Evolutionary conservation across 1,140 invertebrate species (phyloP).

Genomic region (Drosophila arawakana): DNA sequence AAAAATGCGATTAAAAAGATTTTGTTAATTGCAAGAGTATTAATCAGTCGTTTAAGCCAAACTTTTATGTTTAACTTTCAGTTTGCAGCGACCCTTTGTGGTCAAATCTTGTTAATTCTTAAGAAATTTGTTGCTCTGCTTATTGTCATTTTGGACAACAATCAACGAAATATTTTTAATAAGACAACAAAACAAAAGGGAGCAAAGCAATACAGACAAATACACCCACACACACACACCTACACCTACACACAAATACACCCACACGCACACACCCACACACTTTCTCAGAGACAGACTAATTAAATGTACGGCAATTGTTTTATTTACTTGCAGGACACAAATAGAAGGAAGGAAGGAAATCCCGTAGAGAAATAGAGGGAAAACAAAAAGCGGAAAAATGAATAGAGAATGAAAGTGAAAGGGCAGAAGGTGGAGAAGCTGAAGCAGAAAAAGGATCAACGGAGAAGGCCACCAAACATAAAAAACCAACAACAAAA

Average conservation of each 20-base stretch:
- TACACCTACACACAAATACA: background rate
- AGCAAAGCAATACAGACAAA: conserved; percentile 5
- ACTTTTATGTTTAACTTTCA: background rate
- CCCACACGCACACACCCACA: background rate
- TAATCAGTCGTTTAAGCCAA: conserved; percentile 4
- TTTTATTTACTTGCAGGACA: conserved; percentile 37
- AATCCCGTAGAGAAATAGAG: background rate
- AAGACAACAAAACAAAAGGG: conserved; percentile 6
- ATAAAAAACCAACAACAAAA: background rate
- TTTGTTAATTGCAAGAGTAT: background rate
- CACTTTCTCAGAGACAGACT: conserved; percentile 21
- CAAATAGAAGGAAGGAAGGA: background rate
- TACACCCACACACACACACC: background rate
- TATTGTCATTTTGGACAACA: conserved; percentile 21
- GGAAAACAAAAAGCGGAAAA: background rate
- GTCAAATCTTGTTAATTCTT: conserved; percentile 33
- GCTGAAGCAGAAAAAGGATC: background rate
- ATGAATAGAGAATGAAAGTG: background rate
- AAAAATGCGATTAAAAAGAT: background rate
- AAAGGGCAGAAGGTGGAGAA: background rate
- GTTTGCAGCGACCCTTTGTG: conserved; percentile 18
- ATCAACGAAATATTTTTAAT: conserved; percentile 28
- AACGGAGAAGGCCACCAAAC: conserved; percentile 38
- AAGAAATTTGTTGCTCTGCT: conserved; percentile 10
- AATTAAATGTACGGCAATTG: conserved; percentile 55